Conservation (phyloP, 2,888 invertebrate genomes). For the Ichneumoninae sp. region DNA sequence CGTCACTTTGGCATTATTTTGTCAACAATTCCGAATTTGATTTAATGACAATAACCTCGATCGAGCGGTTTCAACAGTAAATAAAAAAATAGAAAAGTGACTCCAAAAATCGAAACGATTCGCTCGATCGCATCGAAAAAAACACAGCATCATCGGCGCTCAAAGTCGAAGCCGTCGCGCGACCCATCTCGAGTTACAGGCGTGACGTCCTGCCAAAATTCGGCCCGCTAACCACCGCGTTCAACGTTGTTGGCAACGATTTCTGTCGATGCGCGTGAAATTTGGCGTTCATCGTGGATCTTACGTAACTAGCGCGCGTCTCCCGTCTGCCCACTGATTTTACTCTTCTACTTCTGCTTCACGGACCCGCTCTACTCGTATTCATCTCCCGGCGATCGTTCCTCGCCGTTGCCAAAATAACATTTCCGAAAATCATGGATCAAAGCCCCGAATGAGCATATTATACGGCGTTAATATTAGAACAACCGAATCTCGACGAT, state of each 20-base stretch:
- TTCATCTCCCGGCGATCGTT: conserved; percentile 32
- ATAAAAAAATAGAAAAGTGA: neutral
- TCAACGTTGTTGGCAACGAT: conserved; percentile 82
- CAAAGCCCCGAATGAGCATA: conserved; percentile 17
- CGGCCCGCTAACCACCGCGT: conserved; percentile 32
- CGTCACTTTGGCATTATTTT: neutral
- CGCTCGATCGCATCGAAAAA: conserved; percentile 28
- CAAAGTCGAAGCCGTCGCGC: conserved; percentile 70
- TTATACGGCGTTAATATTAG: conserved; percentile 8
- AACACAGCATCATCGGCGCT: conserved; percentile 13
- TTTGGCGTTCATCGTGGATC: conserved; percentile 76
- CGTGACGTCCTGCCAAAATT: conserved; percentile 63
- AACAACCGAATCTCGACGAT: neutral
- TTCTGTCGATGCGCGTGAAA: conserved; percentile 82
- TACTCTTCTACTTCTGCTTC: conserved; percentile 49
- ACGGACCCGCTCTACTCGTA: conserved; percentile 34
- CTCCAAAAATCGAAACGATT: neutral
- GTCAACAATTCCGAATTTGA: neutral
- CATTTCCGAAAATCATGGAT: conserved; percentile 62
- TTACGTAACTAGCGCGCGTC: conserved; percentile 75
- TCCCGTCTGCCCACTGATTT: conserved; percentile 10
- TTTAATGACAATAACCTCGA: neutral
- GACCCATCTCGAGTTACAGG: conserved; percentile 72
- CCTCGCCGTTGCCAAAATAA: conserved; percentile 61
- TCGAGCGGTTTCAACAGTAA: neutral